Evolutionary conservation across 2,888 invertebrate species (phyloP), one percentile per base, ranked within the genome.

Genomic region (Rhagonycha fulva): DNA sequence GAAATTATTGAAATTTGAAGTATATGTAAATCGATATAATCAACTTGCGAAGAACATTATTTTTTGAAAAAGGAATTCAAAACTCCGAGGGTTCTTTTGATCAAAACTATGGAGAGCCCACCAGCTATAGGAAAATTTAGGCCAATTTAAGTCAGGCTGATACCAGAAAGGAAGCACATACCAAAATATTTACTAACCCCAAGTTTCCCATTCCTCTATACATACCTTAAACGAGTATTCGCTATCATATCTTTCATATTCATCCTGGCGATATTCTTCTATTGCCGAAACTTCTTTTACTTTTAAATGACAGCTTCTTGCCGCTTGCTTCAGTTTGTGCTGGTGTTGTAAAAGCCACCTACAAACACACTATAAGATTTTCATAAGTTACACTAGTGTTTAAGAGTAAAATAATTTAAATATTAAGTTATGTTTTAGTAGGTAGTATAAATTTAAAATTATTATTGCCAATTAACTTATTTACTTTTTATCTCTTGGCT

Each of bases 341-440:
- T 94, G 94, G 84, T 93, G 93, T 86, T 92, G 91, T 85, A 93
- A 90, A 80, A 94, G 89, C 90, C 91, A 91, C 88, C 91, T 91
- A 85, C 92, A 91, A 81, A 92, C 87, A 79, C 90, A 89, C 91
- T 92, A 81, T 72, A 86, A 87, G 70, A 76, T 74, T 24, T 62
- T 75, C 69, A 28, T 70, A 32, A 75, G 62, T 71, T 74, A 26
- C 14, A 62, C 60, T 61, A 60, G 66, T 67, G 60, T 62, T 68
- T 68, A 69, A 5, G 26, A 12, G 11, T 32, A 62, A 19, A 26
- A 7, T 2, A 47, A 2, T 47, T 47, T 47, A 7, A 47, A 47
- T n/a, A 47, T 47, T 47, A 47, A 47, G 7, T 47, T 47, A n/a
- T n/a, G 2, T 7, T 47, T n/a, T n/a, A 19, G 19, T 19, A 19